These are phyloP conservation scores for Trogon melanurus DNA, from an alignment of 2,113 vertebrate genomes.

Conservation along the genomic window DNA sequence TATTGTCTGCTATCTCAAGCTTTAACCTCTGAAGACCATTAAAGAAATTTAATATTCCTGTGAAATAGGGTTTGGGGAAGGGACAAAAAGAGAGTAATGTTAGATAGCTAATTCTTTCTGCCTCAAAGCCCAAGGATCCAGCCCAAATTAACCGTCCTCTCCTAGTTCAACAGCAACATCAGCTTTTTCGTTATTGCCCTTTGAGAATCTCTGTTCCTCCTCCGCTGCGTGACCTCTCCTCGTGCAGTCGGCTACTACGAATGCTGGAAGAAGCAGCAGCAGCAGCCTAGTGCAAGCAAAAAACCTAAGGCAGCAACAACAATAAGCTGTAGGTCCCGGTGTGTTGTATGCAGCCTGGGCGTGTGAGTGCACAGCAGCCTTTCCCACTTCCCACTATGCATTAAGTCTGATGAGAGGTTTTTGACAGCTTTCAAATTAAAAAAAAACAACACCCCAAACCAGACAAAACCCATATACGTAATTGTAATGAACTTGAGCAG, in stretches of 20 bases:
- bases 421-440: background rate
- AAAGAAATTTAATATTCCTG: background rate
- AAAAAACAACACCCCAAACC: background rate
- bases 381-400: background rate
- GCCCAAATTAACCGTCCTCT: background rate
- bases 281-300: background rate
- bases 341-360: background rate
- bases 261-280: background rate
- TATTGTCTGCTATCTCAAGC: background rate
- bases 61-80: background rate
- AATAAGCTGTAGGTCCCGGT: background rate
- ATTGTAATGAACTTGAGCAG: background rate
- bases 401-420: background rate
- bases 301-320: background rate
- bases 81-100: background rate
- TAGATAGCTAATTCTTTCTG: background rate
- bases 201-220: background rate
- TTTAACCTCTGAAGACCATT: background rate
- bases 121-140: background rate
- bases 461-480: background rate
- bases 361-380: background rate
- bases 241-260: fast-evolving
- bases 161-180: background rate
- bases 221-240: background rate
- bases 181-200: background rate